These are phyloP conservation scores for Nerophis ophidion DNA, from an alignment of 2,113 vertebrate genomes.

Conservation along the genomic window DNA sequence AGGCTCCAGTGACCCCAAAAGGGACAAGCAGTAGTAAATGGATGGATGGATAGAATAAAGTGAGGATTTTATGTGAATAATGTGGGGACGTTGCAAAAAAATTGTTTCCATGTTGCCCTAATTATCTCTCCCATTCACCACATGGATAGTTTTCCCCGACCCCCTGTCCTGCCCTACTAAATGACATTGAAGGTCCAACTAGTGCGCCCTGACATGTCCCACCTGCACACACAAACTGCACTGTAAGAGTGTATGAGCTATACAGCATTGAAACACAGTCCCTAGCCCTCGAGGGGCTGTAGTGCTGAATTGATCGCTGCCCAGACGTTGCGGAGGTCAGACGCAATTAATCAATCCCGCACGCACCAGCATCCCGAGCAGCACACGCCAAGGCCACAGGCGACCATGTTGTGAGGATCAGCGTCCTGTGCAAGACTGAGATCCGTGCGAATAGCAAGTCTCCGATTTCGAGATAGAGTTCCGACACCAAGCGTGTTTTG, in stretches of 20 bases:
- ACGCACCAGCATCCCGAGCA: slow-evolving; percentile 39
- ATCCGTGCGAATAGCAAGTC: slow-evolving; percentile 11
- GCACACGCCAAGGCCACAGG: slow-evolving; percentile 29
- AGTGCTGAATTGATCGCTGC: slow-evolving; percentile 50
- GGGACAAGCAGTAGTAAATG: too few relatives aligned
- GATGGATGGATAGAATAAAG: too few relatives aligned
- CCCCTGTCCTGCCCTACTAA: slow-evolving; percentile 35
- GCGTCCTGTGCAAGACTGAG: slow-evolving; percentile 19
- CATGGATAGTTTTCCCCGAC: slow-evolving; percentile 8
- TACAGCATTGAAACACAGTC: neutral
- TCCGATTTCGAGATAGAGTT: slow-evolving; percentile 12
- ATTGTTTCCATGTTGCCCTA: neutral
- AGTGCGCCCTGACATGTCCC: slow-evolving; percentile 33
- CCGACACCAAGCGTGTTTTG: slow-evolving; percentile 10
- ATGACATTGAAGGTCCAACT: slow-evolving; percentile 53
- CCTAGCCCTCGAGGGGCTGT: slow-evolving; percentile 16
- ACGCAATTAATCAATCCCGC: slow-evolving; percentile 58
- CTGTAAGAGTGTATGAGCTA: neutral
- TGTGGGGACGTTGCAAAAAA: too few relatives aligned
- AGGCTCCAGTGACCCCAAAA: too few relatives aligned
- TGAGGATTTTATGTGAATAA: too few relatives aligned
- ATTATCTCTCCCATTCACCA: neutral
- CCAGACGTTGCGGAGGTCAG: slow-evolving; percentile 57
- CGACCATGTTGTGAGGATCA: slow-evolving; percentile 30
- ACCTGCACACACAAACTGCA: slow-evolving; percentile 30